Evolutionary conservation across 2,797 vertebrate genomes (phyloP).

Genomic region (Chaetodon trifasciatus): DNA sequence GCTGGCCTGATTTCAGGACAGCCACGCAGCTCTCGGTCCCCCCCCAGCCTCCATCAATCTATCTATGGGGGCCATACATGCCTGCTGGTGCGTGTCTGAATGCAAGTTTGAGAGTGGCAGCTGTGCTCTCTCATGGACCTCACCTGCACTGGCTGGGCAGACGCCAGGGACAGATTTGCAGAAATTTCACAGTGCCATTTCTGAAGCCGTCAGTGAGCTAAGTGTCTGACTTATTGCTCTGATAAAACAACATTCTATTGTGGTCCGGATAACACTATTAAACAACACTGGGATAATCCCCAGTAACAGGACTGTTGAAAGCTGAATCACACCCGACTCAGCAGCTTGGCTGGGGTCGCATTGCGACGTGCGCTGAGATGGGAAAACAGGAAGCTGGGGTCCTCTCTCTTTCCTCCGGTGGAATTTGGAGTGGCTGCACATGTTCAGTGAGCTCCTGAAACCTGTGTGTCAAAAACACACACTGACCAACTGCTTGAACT

Average conservation of each 20-base stretch:
- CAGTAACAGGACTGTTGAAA: slow-evolving; percentile 82
- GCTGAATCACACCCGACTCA: slow-evolving; percentile 70
- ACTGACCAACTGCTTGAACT: slow-evolving; percentile 60
- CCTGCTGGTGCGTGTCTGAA: slow-evolving; percentile 85
- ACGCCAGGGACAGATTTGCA: slow-evolving; percentile 71
- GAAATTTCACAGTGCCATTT: slow-evolving; percentile 80
- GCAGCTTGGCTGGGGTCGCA: slow-evolving; percentile 47
- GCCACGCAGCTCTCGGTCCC: slow-evolving; percentile 40
- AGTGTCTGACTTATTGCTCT: slow-evolving; percentile 71
- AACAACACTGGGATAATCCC: slow-evolving; percentile 75
- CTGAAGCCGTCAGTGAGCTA: slow-evolving; percentile 57
- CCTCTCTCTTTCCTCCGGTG: slow-evolving; percentile 36
- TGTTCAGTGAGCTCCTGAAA: slow-evolving; percentile 60
- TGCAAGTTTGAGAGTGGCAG: slow-evolving; percentile 80
- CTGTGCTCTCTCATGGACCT: slow-evolving; percentile 75
- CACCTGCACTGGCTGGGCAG: slow-evolving; percentile 81
- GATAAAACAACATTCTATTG: slow-evolving; percentile 76
- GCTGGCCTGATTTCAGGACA: slow-evolving; percentile 70
- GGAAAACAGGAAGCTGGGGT: slow-evolving; percentile 69
- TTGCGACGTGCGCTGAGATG: slow-evolving; percentile 56
- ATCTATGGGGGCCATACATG: slow-evolving; percentile 80
- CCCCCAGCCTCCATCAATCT: slow-evolving; percentile 73
- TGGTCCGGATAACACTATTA: slow-evolving; percentile 66
- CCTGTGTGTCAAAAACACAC: slow-evolving; percentile 42
- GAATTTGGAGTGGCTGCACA: slow-evolving; percentile 65